phyloP scores from a whole-genome alignment of 2,113 vertebrate genomes.

The Illadopsis cleaveri region DNA sequence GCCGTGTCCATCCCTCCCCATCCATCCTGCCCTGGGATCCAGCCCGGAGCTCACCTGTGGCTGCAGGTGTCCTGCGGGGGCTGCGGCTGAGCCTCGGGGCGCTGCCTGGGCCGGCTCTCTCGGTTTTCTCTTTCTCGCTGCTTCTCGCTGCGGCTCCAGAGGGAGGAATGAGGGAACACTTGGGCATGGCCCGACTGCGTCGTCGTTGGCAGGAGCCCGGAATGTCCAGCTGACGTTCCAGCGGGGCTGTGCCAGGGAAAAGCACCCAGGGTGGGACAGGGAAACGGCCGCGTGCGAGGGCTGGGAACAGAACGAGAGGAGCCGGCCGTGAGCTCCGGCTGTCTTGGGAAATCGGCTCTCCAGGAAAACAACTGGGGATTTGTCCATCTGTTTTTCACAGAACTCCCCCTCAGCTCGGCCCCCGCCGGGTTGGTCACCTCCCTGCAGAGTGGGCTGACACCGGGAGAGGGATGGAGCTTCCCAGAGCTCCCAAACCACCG shows the following conservation, averaged over 20 bases:
- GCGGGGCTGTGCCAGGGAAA: background rate
- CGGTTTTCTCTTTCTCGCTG: background rate
- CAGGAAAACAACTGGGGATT: background rate
- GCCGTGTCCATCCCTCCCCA: fast-evolving
- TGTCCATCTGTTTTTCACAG: background rate
- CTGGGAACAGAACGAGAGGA: background rate
- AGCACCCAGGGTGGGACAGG: background rate
- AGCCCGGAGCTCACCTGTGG: background rate
- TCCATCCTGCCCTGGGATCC: fast-evolving
- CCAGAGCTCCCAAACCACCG: background rate
- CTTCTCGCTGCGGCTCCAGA: background rate
- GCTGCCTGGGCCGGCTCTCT: background rate
- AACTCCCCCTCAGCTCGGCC: fast-evolving
- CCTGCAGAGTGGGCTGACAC: background rate
- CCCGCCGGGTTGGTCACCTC: background rate
- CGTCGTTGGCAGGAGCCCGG: slow-evolving; percentile 15
- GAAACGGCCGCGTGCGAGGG: background rate
- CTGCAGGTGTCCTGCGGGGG: fast-evolving
- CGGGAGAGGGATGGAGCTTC: background rate
- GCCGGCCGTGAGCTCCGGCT: background rate
- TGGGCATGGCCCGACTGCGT: slow-evolving; percentile 42
- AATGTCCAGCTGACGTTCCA: slow-evolving; percentile 41
- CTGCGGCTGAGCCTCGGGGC: fast-evolving
- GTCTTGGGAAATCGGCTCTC: background rate
- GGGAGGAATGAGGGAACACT: background rate